Conservation (phyloP, 2,113 vertebrate species). For the Sprattus sprattus region DNA sequence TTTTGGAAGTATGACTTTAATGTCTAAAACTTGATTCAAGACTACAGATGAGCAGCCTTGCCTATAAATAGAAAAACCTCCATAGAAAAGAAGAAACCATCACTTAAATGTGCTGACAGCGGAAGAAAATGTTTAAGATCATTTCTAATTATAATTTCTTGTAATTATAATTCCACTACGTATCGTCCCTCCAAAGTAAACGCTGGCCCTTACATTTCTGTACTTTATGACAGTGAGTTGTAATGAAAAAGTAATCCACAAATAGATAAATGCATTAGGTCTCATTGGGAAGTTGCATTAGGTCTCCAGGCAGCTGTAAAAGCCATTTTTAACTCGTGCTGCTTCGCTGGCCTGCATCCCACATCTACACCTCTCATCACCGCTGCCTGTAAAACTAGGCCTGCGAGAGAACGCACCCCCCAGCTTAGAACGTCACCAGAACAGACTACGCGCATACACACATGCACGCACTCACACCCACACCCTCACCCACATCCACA, state of each 20-base stretch:
- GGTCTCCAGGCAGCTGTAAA: constrained; percentile 63
- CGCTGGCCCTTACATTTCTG: constrained; percentile 65
- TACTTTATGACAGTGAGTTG: constrained; percentile 67
- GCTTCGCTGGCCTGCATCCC: constrained; percentile 52
- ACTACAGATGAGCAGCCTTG: background rate
- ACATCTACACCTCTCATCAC: constrained; percentile 67
- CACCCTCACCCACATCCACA: background rate
- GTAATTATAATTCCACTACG: constrained; percentile 60
- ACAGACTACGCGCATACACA: background rate
- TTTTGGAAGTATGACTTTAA: background rate
- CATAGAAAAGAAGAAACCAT: constrained; percentile 3
- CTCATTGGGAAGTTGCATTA: constrained; percentile 66
- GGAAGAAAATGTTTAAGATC: constrained; percentile 60
- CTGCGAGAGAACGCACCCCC: constrained; percentile 28
- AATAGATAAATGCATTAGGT: constrained; percentile 70
- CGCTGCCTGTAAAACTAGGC: constrained; percentile 53
- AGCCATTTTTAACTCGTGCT: constrained; percentile 66
- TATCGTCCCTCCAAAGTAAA: constrained; percentile 71
- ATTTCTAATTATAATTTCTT: constrained; percentile 66
- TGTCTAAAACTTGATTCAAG: background rate
- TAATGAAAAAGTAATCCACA: constrained; percentile 68
- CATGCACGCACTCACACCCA: background rate
- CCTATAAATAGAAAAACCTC: background rate
- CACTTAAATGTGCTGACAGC: constrained; percentile 52
- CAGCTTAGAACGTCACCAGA: background rate